Percentiles rank a stretch among this genome's conserved stretches.
These are phyloP conservation scores for Volucella inanis DNA, from an alignment of 2,888 invertebrate genomes.

Conservation along the genomic window DNA sequence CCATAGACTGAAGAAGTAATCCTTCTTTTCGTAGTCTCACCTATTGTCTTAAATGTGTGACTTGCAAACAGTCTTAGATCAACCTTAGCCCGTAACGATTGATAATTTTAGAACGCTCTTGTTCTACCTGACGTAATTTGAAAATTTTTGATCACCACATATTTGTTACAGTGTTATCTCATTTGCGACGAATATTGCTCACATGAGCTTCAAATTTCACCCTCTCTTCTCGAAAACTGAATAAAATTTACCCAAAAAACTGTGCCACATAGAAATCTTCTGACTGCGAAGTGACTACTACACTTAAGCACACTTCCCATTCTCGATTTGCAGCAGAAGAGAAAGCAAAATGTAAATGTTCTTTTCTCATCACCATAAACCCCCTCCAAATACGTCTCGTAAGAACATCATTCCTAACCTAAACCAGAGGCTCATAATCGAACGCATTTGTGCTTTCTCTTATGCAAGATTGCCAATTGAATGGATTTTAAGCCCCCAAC, in stretches of 20 bases:
- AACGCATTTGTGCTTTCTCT: constrained; percentile 25
- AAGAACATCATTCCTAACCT: constrained; percentile 8
- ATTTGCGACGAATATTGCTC: too few relatives aligned
- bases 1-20: too few relatives aligned
- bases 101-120: too few relatives aligned
- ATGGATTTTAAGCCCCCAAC: constrained; percentile 4
- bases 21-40: too few relatives aligned
- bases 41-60: too few relatives aligned
- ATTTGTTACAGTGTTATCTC: too few relatives aligned
- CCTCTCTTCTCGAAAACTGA: too few relatives aligned
- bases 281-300: constrained; percentile 11
- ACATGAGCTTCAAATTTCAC: too few relatives aligned
- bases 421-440: constrained; percentile 13
- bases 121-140: too few relatives aligned
- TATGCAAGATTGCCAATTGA: constrained; percentile 24
- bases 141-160: too few relatives aligned
- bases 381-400: background rate
- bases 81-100: too few relatives aligned
- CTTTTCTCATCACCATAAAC: constrained; percentile 61
- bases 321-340: background rate
- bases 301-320: background rate
- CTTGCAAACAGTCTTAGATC: too few relatives aligned
- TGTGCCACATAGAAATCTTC: constrained; percentile 1
- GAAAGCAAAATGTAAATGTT: constrained; percentile 53
- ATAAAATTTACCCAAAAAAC: background rate